phyloP scores from a whole-genome alignment of 1,140 invertebrate species.

The Metopolophium dirhodum region DNA sequence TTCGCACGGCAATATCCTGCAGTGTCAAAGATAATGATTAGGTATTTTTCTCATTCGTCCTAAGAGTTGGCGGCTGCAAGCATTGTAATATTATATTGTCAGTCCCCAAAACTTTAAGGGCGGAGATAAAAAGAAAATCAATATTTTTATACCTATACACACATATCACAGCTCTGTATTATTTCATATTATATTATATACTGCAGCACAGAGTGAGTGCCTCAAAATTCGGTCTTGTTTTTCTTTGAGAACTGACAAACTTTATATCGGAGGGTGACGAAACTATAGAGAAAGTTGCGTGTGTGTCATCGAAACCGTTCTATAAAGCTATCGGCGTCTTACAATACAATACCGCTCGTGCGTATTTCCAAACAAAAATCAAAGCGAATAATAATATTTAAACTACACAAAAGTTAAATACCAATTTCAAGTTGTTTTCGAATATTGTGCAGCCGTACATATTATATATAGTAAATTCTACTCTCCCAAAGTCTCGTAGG shows the following conservation, averaged over 20 bases:
- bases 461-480: not conserved
- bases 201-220: not conserved
- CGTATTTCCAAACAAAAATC: slow-evolving; percentile 7
- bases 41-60: not conserved
- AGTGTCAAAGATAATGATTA: not conserved
- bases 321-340: not conserved
- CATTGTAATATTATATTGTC: not conserved
- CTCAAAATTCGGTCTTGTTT: slow-evolving; percentile 28
- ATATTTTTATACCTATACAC: slow-evolving; percentile 8
- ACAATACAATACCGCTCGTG: not conserved
- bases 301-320: not conserved
- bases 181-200: not conserved
- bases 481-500: not conserved
- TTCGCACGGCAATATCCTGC: not conserved
- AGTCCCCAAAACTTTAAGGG: slow-evolving; percentile 1
- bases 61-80: too few species aligned
- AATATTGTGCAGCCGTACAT: not conserved
- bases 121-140: slow-evolving; percentile 5
- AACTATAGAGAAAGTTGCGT: slow-evolving; percentile 24
- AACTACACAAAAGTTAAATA: not conserved
- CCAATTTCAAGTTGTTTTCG: not conserved
- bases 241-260: slow-evolving; percentile 26
- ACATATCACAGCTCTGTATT: not conserved
- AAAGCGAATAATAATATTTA: slow-evolving; percentile 10
- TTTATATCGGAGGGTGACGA: slow-evolving; percentile 44